Base-by-base conservation (phyloP, 30 jellyfish, hydroid and myxozoan species). In the Chrysaora quinquecirrha region DNA sequence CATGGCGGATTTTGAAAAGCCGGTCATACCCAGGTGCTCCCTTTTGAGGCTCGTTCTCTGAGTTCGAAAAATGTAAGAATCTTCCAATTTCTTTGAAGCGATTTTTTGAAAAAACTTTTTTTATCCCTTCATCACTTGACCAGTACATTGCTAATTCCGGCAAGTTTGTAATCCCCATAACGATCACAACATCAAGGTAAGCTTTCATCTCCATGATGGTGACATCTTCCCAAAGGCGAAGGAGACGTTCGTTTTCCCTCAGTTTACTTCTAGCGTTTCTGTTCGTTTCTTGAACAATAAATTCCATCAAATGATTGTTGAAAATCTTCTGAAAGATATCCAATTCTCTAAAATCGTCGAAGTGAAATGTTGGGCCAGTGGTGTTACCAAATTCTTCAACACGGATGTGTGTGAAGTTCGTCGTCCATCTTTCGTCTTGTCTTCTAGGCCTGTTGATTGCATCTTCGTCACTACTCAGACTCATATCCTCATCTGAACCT, bases 191-290 rank as follows among this genome's bases (percentile, higher is more conserved):
- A 1, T 71, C 71, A 24, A 71, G 9, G 68, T 32, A 70, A 7
- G 82, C 82, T 1, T 7, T n/a, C n/a, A 32, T 27, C 30, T 32
- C 81, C 16, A 11, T 14, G 30, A 31, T 69, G 47, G 71, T 34
- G 71, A 71, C 83, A 71, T 71, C 47, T 20, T 34, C 83, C 83
- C 83, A 71, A 11, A 71, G 68, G 27, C 20, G 68, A 46, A 71
- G 33, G 43, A n/a, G n/a, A n/a, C n/a, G n/a, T n/a, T n/a, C 83
- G 83, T 71, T 35, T 22, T 24, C 43, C 83, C 21, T 34, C 66
- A 71, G 43, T 27, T 46, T 71, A n/a, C 20, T 48, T 12, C 14
- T 48, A 19, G 68, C 70, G 27, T 35, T 71, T 2, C 69, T 58
- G 47, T 35, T 71, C 27, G 68, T 71, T 71, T 71, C 83, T 35